A percentile compares a stretch with the other conserved stretches of the same genome.
These are phyloP conservation scores for Catharus minimus DNA, from an alignment of 2,113 vertebrate genomes.

Conservation along the genomic window DNA sequence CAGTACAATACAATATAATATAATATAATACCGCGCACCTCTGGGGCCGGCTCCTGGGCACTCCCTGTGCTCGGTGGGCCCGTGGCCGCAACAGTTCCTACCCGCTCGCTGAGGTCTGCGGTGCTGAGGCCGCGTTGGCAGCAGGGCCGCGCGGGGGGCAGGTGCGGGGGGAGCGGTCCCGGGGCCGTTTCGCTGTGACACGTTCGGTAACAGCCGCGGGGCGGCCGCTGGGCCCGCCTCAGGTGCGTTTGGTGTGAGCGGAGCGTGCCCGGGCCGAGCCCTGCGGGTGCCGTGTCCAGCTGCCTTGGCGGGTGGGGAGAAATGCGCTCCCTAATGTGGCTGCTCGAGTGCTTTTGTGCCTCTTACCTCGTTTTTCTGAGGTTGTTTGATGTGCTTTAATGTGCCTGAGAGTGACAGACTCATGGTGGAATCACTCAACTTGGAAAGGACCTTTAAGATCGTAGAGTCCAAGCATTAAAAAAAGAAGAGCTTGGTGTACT, in stretches of 20 bases:
- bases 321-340: rapidly evolving
- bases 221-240: neutral
- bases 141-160: neutral
- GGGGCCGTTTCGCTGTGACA: rapidly evolving
- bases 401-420: too few species aligned
- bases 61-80: rapidly evolving
- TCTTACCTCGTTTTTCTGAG: rapidly evolving
- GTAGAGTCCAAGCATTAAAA: neutral
- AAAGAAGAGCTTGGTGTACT: neutral
- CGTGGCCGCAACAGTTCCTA: rapidly evolving
- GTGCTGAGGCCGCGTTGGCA: neutral
- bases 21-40: too few species aligned
- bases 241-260: rapidly evolving
- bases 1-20: too few species aligned
- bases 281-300: rapidly evolving
- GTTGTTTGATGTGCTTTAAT: rapidly evolving
- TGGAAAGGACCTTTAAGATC: neutral
- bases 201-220: rapidly evolving
- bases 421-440: neutral
- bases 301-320: too few species aligned
- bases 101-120: neutral
- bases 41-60: rapidly evolving
- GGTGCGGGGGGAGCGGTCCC: rapidly evolving
- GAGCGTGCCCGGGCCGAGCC: neutral
- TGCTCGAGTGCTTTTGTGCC: neutral